These are phyloP conservation scores for Falco novaeseelandiae DNA, from an alignment of 2,797 vertebrate species.

Conservation along the genomic window DNA sequence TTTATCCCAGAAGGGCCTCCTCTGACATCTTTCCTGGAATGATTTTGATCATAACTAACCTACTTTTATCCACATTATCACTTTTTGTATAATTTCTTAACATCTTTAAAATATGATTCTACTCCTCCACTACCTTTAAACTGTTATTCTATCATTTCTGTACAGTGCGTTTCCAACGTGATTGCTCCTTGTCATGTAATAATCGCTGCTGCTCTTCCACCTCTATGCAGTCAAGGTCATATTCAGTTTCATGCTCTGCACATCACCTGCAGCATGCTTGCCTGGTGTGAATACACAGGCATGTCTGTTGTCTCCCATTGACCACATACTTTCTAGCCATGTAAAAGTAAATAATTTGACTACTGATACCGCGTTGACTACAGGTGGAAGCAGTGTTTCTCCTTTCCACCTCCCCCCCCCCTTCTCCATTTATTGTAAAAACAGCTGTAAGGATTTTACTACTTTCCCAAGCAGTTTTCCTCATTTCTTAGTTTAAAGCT, in stretches of 20 bases:
- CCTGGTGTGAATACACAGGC: not conserved
- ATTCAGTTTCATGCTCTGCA: not conserved
- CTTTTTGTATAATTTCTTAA: not conserved
- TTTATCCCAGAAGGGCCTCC: not conserved
- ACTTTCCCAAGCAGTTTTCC: not conserved
- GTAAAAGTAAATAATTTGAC: not conserved
- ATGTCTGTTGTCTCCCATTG: not conserved
- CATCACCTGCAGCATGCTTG: not conserved
- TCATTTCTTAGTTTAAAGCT: not conserved
- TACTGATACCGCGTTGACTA: not conserved
- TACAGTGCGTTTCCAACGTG: not conserved
- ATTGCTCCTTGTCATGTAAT: not conserved
- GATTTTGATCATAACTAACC: not conserved
- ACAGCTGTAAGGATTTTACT: not conserved
- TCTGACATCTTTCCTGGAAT: conserved; percentile 12
- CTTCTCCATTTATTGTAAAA: not conserved
- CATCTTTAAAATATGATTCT: not conserved
- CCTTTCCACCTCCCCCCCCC: not conserved
- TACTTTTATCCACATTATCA: not conserved
- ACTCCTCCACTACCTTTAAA: not conserved
- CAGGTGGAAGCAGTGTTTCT: not conserved
- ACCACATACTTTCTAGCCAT: not conserved
- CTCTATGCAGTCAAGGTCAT: not conserved
- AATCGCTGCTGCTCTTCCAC: not conserved
- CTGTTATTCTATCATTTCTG: not conserved